Evolutionary conservation across 2,888 invertebrate genomes (phyloP).

Genomic region (Ceramica pisi): DNA sequence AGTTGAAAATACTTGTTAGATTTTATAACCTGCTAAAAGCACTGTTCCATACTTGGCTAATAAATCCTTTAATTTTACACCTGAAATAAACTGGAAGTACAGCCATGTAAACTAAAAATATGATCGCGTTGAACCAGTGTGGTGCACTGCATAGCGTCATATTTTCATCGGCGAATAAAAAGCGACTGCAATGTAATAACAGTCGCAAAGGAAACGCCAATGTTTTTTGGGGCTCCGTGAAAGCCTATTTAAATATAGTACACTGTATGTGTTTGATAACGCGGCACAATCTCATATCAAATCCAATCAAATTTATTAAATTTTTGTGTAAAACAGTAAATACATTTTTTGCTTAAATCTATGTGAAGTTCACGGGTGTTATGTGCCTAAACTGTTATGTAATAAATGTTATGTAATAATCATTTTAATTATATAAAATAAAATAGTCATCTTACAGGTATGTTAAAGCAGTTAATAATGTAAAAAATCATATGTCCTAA

Average conservation of each 20-base stretch:
- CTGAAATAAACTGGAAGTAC: constrained; percentile 30
- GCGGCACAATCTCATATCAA: constrained; percentile 3
- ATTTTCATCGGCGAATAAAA: constrained; percentile 61
- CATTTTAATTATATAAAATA: no score
- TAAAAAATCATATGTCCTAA: no score
- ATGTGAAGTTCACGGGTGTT: no score
- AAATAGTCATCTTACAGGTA: no score
- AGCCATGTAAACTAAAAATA: constrained; percentile 50
- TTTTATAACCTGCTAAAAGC: neutral
- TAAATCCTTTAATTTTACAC: constrained; percentile 58
- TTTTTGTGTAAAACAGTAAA: no score
- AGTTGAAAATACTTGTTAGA: constrained; percentile 1
- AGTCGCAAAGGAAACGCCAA: constrained; percentile 42
- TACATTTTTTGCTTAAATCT: no score
- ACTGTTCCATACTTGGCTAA: constrained; percentile 4
- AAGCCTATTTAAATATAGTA: constrained; percentile 43
- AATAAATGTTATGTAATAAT: no score
- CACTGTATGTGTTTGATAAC: constrained; percentile 33
- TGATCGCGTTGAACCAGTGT: constrained; percentile 36
- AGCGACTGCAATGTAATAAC: constrained; percentile 59
- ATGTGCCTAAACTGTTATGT: no score
- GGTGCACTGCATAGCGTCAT: constrained; percentile 35
- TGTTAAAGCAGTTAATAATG: no score
- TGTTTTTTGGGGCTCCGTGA: constrained; percentile 25
- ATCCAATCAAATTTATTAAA: no score